Conservation (phyloP, 2,797 vertebrate genomes). For the Craterocephalus amniculus region DNA sequence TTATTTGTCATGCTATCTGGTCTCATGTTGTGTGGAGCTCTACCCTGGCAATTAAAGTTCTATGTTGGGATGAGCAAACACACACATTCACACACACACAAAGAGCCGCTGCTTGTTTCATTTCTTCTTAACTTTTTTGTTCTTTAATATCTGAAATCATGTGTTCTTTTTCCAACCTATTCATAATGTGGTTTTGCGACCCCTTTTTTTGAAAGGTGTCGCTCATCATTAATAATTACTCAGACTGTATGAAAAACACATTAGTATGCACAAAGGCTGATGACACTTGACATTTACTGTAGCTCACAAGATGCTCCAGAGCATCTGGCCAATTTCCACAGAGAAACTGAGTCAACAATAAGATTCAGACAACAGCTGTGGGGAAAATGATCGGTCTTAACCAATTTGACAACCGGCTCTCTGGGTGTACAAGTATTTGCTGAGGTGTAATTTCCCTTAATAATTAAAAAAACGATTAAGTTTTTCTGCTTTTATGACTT, state of each 20-base stretch:
- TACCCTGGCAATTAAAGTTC: constrained; percentile 75
- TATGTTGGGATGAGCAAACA: constrained; percentile 72
- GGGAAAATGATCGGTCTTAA: constrained; percentile 47
- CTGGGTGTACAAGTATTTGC: constrained; percentile 3
- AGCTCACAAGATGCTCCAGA: constrained; percentile 75
- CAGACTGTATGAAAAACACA: constrained; percentile 65
- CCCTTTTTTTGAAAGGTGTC: constrained; percentile 43
- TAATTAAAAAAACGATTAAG: background rate
- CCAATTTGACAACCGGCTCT: constrained; percentile 33
- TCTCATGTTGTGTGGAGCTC: constrained; percentile 63
- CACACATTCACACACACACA: constrained; percentile 17
- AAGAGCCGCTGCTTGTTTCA: constrained; percentile 20
- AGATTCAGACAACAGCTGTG: constrained; percentile 63
- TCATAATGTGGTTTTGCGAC: constrained; percentile 17
- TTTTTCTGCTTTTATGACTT: constrained; percentile 1
- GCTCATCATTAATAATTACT: constrained; percentile 58
- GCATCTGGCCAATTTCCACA: constrained; percentile 76
- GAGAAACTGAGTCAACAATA: constrained; percentile 70
- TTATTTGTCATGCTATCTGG: constrained; percentile 80
- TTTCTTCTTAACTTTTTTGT: constrained; percentile 39
- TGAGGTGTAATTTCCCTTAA: background rate
- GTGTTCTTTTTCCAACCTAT: constrained; percentile 26
- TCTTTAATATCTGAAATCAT: background rate
- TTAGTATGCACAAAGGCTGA: constrained; percentile 71
- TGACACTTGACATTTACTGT: constrained; percentile 79